Base-by-base conservation (phyloP, 2,797 vertebrate species). In the Etheostoma perlongum region DNA sequence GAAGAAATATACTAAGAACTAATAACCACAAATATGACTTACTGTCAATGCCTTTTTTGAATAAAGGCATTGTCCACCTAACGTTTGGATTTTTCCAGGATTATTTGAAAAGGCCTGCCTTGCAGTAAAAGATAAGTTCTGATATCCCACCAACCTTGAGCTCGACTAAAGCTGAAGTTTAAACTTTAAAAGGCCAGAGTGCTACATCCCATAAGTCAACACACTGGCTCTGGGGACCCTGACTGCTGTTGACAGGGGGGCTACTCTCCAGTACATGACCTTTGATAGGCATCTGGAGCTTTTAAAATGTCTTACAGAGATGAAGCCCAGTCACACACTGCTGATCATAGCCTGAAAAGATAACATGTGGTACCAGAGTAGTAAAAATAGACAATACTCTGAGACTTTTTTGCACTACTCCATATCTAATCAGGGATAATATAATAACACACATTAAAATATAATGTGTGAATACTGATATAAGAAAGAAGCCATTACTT, bases 201-300 rank as follows among this genome's bases (percentile, higher is more conserved):
- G 74, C 78, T 80, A 68, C 57, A 79, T 87, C 88, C 88, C 78
- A 60, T 65, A 87, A 86, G 81, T 85, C 88, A 87, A 88, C 84
- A 85, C 59, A 63, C 27, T n/a, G 75, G 40, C 88, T 86, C 85
- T 60, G 60, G 89, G 85, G 91, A 92, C 67, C 53, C 52, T 67
- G 78, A 54, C 69, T 77, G 79, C 75, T 75, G 85, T 77, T 90
- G 85, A 92, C 85, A 86, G 74, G 64, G 83, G 76, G 83, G 67
- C 58, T 75, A 36, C 68, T 89, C 82, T 89, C 73, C 71, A 79
- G 80, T 69, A 76, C 79, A 87, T 88, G 89, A 92, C 90, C 90
- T 92, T 86, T 88, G 84, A 89, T 79, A 85, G 81, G 83, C 88
- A 93, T 93, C 84, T 91, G 85, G 90, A 91, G 87, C 77, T 86